Evolutionary conservation across 2,888 invertebrate species (phyloP), one percentile per base, ranked within the genome.

Genomic region (Leucophenga maculata): DNA sequence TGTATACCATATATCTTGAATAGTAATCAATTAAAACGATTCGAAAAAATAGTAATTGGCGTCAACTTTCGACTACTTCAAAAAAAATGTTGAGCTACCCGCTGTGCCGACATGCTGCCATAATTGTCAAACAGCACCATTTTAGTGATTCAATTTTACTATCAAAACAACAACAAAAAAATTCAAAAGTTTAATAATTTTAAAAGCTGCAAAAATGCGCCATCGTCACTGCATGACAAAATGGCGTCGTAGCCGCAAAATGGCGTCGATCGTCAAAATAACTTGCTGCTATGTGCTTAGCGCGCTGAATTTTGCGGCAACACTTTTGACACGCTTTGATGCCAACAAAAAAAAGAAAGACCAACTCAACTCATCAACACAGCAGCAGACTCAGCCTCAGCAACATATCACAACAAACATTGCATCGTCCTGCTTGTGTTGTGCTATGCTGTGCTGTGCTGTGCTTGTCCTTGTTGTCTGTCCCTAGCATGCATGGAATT

Each of bases 291-390:
- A 18, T 20, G 18, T 54, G 18, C 54, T 54, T 18, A 16, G 54
- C 18, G 57, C 9, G 57, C 26, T 57, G 31, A 57, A 57, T 57
- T 57, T n/a, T 57, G 57, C 57, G 57, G 57, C 57, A 57, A 57
- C 31, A 57, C 57, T 57, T 57, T 57, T 57, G 20, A 57, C 57
- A 13, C 57, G 22, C 11, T 57, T 14, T 57, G 11, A 14, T n/a
- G 46, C 46, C 13, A 46, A 32, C 22, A 32, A 59, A 26, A 26
- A 26, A 4, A 26, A 32, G 26, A 26, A 26, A 26, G 26, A 26
- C 26, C 26, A 26, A 26, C 26, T n/a, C n/a, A n/a, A n/a, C 3
- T 26, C 26, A 26, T 26, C 26, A 26, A 26, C 26, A 3, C 26
- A 26, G n/a, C n/a, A n/a, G n/a, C n/a, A n/a, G n/a, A 26, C 2